phyloP scores from a whole-genome alignment of 2,888 invertebrate species.

The Mythimna loreyi region DNA sequence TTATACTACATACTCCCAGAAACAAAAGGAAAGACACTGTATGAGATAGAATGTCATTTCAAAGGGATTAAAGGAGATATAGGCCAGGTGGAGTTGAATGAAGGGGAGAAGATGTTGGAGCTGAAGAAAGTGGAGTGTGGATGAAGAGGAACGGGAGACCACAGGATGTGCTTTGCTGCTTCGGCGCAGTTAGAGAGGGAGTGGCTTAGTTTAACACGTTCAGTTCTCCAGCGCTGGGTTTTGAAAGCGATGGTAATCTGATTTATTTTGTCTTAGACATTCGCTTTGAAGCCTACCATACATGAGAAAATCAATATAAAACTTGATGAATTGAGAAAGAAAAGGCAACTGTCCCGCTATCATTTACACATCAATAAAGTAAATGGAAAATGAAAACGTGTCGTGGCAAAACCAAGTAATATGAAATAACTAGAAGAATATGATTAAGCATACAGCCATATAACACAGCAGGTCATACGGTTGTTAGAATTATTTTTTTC shows the following conservation, averaged over 20 bases:
- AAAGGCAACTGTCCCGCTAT: background rate
- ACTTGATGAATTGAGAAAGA: background rate
- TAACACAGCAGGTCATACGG: background rate
- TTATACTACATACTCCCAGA: conserved; percentile 92
- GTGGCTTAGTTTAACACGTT: conserved; percentile 51
- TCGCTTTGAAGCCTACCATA: background rate
- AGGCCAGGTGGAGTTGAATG: conserved; percentile 61
- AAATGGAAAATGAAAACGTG: background rate
- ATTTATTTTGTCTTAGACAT: background rate
- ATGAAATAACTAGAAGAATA: background rate
- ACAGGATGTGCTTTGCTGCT: conserved; percentile 79
- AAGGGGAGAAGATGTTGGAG: conserved; percentile 83
- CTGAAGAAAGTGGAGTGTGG: conserved; percentile 82
- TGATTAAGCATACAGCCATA: background rate
- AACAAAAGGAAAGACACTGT: conserved; percentile 92
- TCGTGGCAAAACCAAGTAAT: background rate
- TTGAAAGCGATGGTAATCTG: background rate
- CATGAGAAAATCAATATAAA: background rate
- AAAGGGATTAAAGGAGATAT: conserved; percentile 73
- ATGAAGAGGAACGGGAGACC: conserved; percentile 68
- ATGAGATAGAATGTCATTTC: conserved; percentile 92
- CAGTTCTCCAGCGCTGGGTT: conserved; percentile 31
- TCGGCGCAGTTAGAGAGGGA: conserved; percentile 50
- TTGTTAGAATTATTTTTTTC: background rate
- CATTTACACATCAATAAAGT: too few relatives aligned